Evolutionary conservation across 30 jellyfish, hydroid and myxozoan genomes (phyloP), one percentile per base, ranked within the genome.

Genomic region (Clytia hemisphaerica): DNA sequence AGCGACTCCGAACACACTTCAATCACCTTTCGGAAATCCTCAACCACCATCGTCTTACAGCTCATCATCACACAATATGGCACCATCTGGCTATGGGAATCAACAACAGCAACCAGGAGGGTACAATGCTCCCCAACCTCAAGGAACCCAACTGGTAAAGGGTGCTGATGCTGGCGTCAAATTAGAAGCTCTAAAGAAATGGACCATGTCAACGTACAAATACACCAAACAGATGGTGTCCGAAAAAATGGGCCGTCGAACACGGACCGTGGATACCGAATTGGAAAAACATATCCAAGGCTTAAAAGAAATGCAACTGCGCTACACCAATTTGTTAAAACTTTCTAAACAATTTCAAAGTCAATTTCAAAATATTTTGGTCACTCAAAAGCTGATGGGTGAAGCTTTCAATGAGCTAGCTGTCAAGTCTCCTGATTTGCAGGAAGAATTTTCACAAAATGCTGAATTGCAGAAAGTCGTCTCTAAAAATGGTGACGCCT

Each of bases 221-320:
- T 91, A 93, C 70, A 91, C 99, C 24, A 82, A 82, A 19, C 99
- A 91, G 34, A 77, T 91, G 59, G 99, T 91, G 4, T 82, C 95
- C 12, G 99, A 91, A 49, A 91, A 77, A 72, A 91, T 91, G 61
- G 99, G 99, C 2, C 77, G 95, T 31, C 82, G 99, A 55, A 72
- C 99, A 64, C 71, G 87, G 73, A 91, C 99, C 57, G 99, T 91
- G 21, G 99, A 91, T 77, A 83, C 93, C 35, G 99, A 83, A 55
- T 76, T 91, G 44, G 99, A 91, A 36, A 82, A 76, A 72, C 99
- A 83, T 40, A 83, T 91, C 61, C 94, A 77, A 38, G 67, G 65
- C 57, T 60, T 91, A n/a, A 77, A 90, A 61, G 99, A 91, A 21
- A 91, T 94, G 4, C 99, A 91, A 69, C 63, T 79, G 48, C 75